A percentile compares a stretch with the other conserved stretches of the same genome.
Evolutionary conservation across 2,888 invertebrate genomes (phyloP).

Genomic region (Plebejus argus): DNA sequence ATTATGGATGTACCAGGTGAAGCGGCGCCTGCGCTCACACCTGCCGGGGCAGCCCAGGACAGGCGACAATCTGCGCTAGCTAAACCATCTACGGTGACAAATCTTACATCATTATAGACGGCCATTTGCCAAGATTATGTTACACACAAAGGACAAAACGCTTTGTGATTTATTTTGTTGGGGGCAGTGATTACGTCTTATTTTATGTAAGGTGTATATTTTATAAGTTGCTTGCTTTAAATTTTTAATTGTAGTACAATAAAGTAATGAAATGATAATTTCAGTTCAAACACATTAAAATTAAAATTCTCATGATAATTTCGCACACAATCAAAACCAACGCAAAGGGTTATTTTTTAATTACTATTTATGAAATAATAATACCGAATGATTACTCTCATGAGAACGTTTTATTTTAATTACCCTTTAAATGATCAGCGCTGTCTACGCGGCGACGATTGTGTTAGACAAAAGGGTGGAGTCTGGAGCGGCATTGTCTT

Average conservation of each 20-base stretch:
- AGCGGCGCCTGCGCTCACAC: slow-evolving; percentile 36
- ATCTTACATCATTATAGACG: slow-evolving; percentile 10
- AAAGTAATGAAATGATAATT: not conserved
- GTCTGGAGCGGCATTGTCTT: slow-evolving; percentile 68
- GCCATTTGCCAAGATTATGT: not conserved
- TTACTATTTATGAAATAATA: slow-evolving; percentile 50
- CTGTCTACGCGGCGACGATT: slow-evolving; percentile 56
- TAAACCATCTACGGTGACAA: slow-evolving; percentile 8
- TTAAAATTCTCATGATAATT: not conserved
- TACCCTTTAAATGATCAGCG: slow-evolving; percentile 73
- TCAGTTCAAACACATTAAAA: not conserved
- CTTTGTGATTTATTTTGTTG: not conserved
- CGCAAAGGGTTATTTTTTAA: slow-evolving; percentile 6
- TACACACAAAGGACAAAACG: not conserved
- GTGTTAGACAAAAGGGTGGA: slow-evolving; percentile 67
- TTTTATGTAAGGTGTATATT: not conserved
- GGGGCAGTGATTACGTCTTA: not conserved
- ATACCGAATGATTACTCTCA: slow-evolving; percentile 62
- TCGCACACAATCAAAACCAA: not conserved
- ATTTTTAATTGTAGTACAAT: not conserved
- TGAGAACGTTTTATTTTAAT: slow-evolving; percentile 75
- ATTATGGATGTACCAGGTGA: slow-evolving; percentile 1
- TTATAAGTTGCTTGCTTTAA: not conserved
- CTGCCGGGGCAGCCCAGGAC: slow-evolving; percentile 34
- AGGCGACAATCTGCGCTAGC: slow-evolving; percentile 1